These are phyloP conservation scores for Periphyllus acericola DNA, from an alignment of 2,888 invertebrate genomes.

Conservation along the genomic window DNA sequence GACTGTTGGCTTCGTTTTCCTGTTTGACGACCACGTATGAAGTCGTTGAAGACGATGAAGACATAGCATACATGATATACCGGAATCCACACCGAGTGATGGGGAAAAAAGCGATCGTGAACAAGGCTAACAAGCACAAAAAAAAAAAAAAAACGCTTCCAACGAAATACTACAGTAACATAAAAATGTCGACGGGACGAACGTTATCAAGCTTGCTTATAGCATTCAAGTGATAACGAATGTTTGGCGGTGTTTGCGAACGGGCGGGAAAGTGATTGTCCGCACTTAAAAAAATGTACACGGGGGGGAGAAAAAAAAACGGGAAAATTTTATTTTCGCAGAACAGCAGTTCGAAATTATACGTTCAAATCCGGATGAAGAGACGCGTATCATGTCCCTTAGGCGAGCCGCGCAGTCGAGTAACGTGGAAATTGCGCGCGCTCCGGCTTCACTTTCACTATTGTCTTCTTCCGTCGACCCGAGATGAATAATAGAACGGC, in stretches of 20 bases:
- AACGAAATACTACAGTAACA: constrained; percentile 28
- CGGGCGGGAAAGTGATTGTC: constrained; percentile 53
- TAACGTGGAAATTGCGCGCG: neutral
- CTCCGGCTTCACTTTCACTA: constrained; percentile 42
- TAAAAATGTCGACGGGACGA: constrained; percentile 57
- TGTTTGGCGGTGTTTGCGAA: constrained; percentile 58
- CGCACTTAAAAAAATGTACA: neutral
- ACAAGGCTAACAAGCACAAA: neutral
- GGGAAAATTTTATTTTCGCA: neutral
- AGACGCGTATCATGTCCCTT: too few species aligned
- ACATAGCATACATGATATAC: constrained; percentile 34
- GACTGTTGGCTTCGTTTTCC: constrained; percentile 38
- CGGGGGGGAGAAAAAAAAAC: neutral
- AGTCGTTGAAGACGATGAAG: constrained; percentile 56
- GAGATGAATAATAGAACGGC: too few species aligned
- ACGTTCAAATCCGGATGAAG: too few species aligned
- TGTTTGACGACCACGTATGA: constrained; percentile 52
- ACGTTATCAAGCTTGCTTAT: constrained; percentile 56
- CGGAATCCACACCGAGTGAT: neutral
- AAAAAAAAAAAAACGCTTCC: constrained; percentile 18
- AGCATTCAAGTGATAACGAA: constrained; percentile 57
- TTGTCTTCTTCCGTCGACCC: too few species aligned
- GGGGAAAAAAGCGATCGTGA: neutral
- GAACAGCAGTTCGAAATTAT: too few species aligned
- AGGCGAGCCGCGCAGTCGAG: too few species aligned